phyloP scores from a whole-genome alignment of 2,888 invertebrate genomes.

The Stenichneumon culpator region DNA sequence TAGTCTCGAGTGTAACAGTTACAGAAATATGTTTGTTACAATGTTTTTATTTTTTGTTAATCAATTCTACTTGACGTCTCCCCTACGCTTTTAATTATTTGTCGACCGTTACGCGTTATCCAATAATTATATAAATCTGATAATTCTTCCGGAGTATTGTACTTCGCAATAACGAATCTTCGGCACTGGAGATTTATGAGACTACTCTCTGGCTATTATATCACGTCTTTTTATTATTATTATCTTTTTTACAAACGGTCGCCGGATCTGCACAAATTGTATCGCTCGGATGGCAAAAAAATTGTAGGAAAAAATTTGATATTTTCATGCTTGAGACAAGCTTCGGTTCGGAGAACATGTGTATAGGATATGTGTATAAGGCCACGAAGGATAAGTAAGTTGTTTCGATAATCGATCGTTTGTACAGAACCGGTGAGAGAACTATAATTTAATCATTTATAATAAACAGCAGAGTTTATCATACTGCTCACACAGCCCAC shows the following conservation, averaged over 20 bases:
- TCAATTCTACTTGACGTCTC: constrained; percentile 7
- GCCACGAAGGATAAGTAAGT: constrained; percentile 35
- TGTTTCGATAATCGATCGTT: constrained; percentile 23
- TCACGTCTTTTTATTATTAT: constrained; percentile 36
- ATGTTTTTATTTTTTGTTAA: constrained; percentile 39
- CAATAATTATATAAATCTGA: constrained; percentile 51
- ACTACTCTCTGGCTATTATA: constrained; percentile 55
- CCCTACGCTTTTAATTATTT: background rate
- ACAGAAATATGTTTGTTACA: constrained; percentile 58
- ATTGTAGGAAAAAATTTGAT: constrained; percentile 7
- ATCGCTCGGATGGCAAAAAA: constrained; percentile 20
- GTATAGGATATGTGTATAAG: background rate
- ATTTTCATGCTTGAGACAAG: constrained; percentile 9
- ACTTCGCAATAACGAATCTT: constrained; percentile 48
- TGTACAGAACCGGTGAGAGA: constrained; percentile 48
- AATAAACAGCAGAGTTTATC: constrained; percentile 56
- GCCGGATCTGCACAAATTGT: constrained; percentile 44
- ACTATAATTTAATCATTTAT: constrained; percentile 32
- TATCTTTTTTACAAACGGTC: constrained; percentile 21
- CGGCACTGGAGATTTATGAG: constrained; percentile 43
- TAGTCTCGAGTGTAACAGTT: constrained; percentile 53
- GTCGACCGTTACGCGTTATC: constrained; percentile 22
- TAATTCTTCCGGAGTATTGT: constrained; percentile 35
- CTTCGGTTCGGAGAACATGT: background rate
- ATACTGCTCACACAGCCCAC: constrained; percentile 72